Evolutionary conservation across 2,888 invertebrate species (phyloP), one percentile per base, ranked within the genome.

Genomic region (Polymixis flavicincta): DNA sequence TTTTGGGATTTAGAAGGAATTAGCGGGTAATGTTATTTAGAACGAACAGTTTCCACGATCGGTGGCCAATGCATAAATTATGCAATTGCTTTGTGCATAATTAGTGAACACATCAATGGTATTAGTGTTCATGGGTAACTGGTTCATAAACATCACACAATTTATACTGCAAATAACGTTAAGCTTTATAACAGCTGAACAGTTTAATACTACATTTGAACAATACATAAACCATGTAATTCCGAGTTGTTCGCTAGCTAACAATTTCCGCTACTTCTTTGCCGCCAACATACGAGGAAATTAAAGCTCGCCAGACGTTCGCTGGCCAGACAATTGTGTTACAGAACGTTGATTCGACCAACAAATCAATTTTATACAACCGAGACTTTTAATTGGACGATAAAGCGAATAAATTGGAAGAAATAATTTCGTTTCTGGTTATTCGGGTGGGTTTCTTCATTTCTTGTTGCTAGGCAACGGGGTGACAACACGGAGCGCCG

Each of bases 321-420:
- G 77, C 73, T 85, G 89, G 77, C 89, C 90, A 91, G 90, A 93
- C 92, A 93, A 94, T 93, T 91, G 90, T 88, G 89, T 94, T 94
- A 93, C 89, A 82, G 87, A 88, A 89, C 83, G 88, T 89, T 88
- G 88, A 89, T 91, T 89, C 89, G 89, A 86, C 90, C 91, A 90
- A 91, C 89, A 92, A 93, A 93, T 92, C 92, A 92, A 91, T 93
- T 92, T 90, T 88, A 85, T 87, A 90, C 88, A 88, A 88, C 87
- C 88, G 86, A 89, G 85, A 80, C 85, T 88, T 90, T 90, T 92
- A 92, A 92, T 91, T 92, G 89, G 78, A 86, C 82, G 83, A 86
- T 89, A 87, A 85, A 87, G 83, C 74, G 86, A 89, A 86, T 85
- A 90, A 89, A 90, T 91, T 89, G 90, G 70, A 86, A 88, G 89